phyloP scores from a whole-genome alignment of 2,888 invertebrate species.

The Eupelmus urozonus region DNA sequence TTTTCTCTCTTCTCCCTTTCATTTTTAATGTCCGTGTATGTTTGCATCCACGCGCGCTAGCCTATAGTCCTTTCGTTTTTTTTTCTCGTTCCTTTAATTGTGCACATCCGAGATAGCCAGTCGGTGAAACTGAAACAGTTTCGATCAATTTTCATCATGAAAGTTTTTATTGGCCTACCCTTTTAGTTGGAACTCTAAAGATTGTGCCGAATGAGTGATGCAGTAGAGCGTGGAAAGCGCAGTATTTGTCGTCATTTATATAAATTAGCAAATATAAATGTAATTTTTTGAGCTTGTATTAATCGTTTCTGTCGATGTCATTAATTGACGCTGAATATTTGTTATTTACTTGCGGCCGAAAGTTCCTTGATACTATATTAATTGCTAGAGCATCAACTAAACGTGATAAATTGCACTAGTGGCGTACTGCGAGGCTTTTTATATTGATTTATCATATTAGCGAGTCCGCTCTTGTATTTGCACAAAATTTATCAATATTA shows the following conservation, averaged over 20 bases:
- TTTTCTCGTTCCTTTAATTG: constrained; percentile 4
- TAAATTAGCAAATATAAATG: not conserved
- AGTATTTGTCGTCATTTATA: not conserved
- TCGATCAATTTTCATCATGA: constrained; percentile 16
- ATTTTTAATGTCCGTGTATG: constrained; percentile 1
- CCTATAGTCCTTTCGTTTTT: not conserved
- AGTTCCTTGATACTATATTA: not conserved
- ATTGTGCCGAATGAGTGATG: too few species aligned
- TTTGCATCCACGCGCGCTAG: too few species aligned
- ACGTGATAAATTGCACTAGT: constrained; percentile 16
- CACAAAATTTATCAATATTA: constrained; percentile 38
- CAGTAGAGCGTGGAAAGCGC: not conserved
- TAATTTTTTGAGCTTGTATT: not conserved
- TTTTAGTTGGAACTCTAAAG: constrained; percentile 12
- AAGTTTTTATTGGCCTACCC: not conserved
- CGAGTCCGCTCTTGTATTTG: not conserved
- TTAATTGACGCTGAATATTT: not conserved
- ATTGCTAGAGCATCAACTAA: not conserved
- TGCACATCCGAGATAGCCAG: not conserved
- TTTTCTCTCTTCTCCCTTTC: constrained; percentile 24
- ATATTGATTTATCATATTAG: constrained; percentile 18
- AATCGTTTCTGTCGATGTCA: not conserved
- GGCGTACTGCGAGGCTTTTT: not conserved
- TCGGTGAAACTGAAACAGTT: constrained; percentile 11
- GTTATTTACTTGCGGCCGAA: not conserved